Evolutionary conservation across 2,113 vertebrate species (phyloP).

Genomic region (Elephantulus edwardii): DNA sequence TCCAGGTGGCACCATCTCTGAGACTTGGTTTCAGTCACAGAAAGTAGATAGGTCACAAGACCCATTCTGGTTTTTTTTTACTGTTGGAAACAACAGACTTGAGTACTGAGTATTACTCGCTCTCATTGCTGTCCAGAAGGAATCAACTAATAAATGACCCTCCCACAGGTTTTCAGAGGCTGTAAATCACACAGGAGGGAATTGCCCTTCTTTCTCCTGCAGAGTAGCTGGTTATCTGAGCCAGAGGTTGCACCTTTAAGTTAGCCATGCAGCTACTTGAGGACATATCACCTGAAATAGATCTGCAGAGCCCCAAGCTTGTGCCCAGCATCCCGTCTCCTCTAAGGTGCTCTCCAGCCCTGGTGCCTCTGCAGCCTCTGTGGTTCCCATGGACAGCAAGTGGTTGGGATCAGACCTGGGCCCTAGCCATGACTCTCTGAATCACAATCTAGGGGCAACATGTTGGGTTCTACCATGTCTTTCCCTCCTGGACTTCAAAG

Average conservation of each 20-base stretch:
- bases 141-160: no score
- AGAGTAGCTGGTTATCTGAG: no score
- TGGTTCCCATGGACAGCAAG: background rate
- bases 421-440: background rate
- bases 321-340: background rate
- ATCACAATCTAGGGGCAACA: background rate
- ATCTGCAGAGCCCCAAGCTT: background rate
- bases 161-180: no score
- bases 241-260: no score
- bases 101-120: no score
- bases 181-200: no score
- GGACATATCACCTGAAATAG: no score
- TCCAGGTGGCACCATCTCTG: background rate
- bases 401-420: background rate
- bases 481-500: background rate
- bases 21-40: background rate
- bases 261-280: no score
- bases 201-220: no score
- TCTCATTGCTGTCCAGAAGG: no score
- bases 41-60: background rate
- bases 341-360: accelerated
- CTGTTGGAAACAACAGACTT: background rate
- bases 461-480: background rate
- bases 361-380: background rate
- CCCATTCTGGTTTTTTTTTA: background rate